phyloP scores from a whole-genome alignment of 2,113 vertebrate species.

The Elaphurus davidianus region DNA sequence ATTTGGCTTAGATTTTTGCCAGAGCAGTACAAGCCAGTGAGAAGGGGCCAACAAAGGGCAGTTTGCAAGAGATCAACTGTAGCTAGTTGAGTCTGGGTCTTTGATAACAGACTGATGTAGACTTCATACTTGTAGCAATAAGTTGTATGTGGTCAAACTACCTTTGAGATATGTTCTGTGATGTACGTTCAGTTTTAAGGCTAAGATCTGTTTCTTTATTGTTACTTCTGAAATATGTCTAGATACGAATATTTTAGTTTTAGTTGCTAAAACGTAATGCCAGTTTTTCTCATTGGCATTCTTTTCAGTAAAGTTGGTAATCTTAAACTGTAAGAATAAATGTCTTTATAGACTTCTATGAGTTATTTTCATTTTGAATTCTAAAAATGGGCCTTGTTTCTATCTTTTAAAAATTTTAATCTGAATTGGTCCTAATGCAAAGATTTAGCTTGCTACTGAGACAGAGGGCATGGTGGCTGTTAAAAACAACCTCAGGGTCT shows the following conservation, averaged over 20 bases:
- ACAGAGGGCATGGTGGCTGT: not conserved
- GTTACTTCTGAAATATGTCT: not conserved
- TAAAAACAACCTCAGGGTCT: not conserved
- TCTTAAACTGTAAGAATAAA: not conserved
- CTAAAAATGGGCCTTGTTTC: not conserved
- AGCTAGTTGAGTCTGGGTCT: not conserved
- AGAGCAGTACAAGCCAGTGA: not conserved
- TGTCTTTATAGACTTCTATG: not conserved
- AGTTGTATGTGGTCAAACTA: not conserved
- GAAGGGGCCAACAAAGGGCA: not conserved
- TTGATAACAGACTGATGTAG: not conserved
- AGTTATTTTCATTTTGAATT: conserved; percentile 14
- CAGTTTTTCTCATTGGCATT: not conserved
- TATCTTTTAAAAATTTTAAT: not conserved
- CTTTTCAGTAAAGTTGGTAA: not conserved
- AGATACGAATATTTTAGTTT: not conserved
- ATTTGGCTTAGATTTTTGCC: not conserved
- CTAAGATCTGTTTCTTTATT: not conserved
- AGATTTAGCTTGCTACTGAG: not conserved
- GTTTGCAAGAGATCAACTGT: not conserved
- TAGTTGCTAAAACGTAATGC: not conserved
- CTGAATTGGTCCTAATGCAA: not conserved
- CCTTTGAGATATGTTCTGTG: not conserved
- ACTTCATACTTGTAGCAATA: not conserved
- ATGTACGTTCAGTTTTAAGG: not conserved